Base-by-base conservation (phyloP, 2,888 invertebrate genomes). In the Dolichopus griseipennis region DNA sequence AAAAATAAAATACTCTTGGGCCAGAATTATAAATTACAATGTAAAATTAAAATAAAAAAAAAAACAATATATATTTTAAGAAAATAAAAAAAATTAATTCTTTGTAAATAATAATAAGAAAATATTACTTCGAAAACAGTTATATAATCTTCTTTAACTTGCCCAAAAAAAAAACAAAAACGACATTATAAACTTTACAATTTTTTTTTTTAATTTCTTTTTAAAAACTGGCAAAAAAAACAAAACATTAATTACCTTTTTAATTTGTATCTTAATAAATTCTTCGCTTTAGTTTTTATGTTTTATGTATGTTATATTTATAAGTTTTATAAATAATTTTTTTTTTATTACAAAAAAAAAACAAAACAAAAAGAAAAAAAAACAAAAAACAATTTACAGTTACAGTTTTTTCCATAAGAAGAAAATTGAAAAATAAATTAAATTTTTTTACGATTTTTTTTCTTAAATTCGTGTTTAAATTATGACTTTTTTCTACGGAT, bases 401-500 rank as follows among this genome's bases (percentile, higher is more conserved):
- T 41, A 52, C 52, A n/a, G 52, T 52, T 18, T 18, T 52, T 6
- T 18, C 52, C 6, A 18, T 18, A 52, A 52, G 52, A 52, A 52
- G 18, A 52, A 52, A 34, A 34, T 34, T 15, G 15, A 18, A 52
- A 52, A 27, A 27, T 41, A 7, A n/a, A n/a, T n/a, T n/a, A n/a
- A n/a, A n/a, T n/a, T 41, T 41, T 41, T 9, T 41, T 7, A 12
- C 41, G 5, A 41, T 41, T 41, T 41, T 41, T n/a, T 52, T n/a
- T 6, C n/a, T 52, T 52, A 2, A 52, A 18, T 52, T 52, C n/a
- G 15, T 27, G 27, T 37, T 52, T 18, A 52, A 18, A 52, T 6
- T 52, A 52, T 52, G 52, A 52, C 52, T 52, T 52, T 27, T 27
- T 52, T 64, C 37, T 70, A 69, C 72, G 72, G 73, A 72, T 74